Base-by-base conservation (phyloP, 1,140 invertebrate species). In the Drosophila grimshawi region DNA sequence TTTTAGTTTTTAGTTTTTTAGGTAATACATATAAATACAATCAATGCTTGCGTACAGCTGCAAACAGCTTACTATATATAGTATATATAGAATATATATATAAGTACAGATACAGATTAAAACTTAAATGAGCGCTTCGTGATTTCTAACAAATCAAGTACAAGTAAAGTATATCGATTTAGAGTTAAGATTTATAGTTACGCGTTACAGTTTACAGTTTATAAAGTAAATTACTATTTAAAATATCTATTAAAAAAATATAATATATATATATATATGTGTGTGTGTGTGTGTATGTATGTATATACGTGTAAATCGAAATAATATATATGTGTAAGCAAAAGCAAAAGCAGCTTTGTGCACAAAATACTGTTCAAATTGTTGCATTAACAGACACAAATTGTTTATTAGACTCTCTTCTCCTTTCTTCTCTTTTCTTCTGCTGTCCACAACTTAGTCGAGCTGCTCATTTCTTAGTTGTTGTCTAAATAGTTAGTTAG, bases 31-130 rank as follows among this genome's bases (percentile, higher is more conserved):
- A 71, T 57, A 75, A 64, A 70, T 70, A 75, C 66, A 75, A 33
- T 57, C 62, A 68, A 48, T 61, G 66, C 43, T 75, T 70, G 55
- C 55, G 33, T 61, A 30, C 33, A 51, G 27, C 7, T 60, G 59
- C 66, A 61, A 60, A 45, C 59, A 30, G 35, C 46, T 39, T 39
- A n/a, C 19, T 55, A n/a, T 56, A 43, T 43, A 43, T 10, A n/a
- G 10, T 41, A 41, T 10, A 41, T 41, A 41, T 41, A 19, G 19
- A 19, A n/a, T 41, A 41, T 41, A 41, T 41, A 37, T 79, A 79
- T 88, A 86, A 86, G 83, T 86, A 86, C 82, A 88, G 33, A 81
- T 86, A 86, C 82, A 79, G 51, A 59, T 82, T 88, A 82, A 82
- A 86, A 86, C 83, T 88, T 86, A 86, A 86, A 86, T 86, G 76